phyloP scores from a whole-genome alignment of 2,888 invertebrate genomes.

The Drosophila dives region DNA sequence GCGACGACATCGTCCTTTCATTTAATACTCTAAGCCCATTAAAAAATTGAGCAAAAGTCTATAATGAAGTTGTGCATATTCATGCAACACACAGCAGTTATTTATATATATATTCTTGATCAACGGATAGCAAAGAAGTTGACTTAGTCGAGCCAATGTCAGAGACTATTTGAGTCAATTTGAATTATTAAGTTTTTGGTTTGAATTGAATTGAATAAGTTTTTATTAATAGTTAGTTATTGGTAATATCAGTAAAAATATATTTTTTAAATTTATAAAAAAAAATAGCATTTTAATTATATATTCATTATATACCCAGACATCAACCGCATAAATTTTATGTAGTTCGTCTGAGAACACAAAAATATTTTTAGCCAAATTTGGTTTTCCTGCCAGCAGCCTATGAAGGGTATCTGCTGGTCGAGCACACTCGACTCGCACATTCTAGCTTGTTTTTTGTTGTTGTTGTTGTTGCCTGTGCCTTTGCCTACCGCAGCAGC shows the following conservation, averaged over 20 bases:
- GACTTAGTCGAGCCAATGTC: not conserved
- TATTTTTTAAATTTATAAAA: too few species aligned
- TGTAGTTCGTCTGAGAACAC: not conserved
- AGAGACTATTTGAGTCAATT: not conserved
- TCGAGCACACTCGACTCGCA: not conserved
- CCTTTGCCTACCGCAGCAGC: constrained; percentile 51
- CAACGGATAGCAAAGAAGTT: not conserved
- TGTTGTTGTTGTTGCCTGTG: constrained; percentile 4
- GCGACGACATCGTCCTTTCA: constrained; percentile 30
- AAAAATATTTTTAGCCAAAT: fast-evolving
- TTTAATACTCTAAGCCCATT: constrained; percentile 1
- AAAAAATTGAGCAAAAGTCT: not conserved
- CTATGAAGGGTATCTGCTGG: not conserved
- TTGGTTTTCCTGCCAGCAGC: not conserved
- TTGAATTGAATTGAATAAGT: too few species aligned
- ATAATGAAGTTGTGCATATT: not conserved
- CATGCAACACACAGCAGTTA: not conserved
- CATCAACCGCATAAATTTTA: too few species aligned
- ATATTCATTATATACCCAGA: too few species aligned
- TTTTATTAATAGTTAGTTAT: too few species aligned
- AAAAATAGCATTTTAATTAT: too few species aligned
- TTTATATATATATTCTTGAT: not conserved
- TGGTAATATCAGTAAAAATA: too few species aligned
- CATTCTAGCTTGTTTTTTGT: not conserved
- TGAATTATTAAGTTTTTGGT: too few species aligned